Evolutionary conservation across 2,888 invertebrate genomes (phyloP), one percentile per base, ranked within the genome.

Genomic region (Dusona sp.): DNA sequence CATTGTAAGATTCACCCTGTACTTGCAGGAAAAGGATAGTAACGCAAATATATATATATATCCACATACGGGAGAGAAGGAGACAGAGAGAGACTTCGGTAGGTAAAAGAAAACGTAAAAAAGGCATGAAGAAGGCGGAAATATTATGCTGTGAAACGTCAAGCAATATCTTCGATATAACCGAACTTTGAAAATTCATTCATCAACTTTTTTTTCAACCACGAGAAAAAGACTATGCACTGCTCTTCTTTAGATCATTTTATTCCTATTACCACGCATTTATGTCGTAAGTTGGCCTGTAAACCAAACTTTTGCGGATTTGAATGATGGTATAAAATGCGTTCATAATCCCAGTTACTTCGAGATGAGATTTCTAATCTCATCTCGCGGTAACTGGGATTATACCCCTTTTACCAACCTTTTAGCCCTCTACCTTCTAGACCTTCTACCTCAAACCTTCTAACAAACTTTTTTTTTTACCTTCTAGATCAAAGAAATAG

Each of bases 151-250:
- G 57, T n/a, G 64, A 72, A 25, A 72, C 33, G 45, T 64, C 36
- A 79, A 48, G 72, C 68, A 67, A 68, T 65, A 48, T 64, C 75
- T 72, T 68, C 3, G 33, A 33, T 33, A 2, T 65, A 84, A 80
- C 81, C 61, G 88, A 79, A 88, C 72, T 83, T 88, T 89, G 81
- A 82, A 57, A 87, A 89, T 89, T 90, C 89, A 88, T 90, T 90
- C 88, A 88, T 89, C 88, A 89, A 2, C 13, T 8, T 9, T 33
- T 33, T 33, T 42, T 11, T 42, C 42, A 42, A 42, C 13, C 11
- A 42, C 13, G 42, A 42, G 48, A 48, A 19, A 4, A 48, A 48
- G 48, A 4, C 19, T 19, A 2, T 48, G 19, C 19, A 3, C 19
- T 48, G 1, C 48, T 48, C 4, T 16, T 19, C 19, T 48, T 16